A percentile compares a stretch with the other conserved stretches of the same genome.
Evolutionary conservation across 2,888 invertebrate species (phyloP).

Genomic region (Ganaspis brasiliensis): DNA sequence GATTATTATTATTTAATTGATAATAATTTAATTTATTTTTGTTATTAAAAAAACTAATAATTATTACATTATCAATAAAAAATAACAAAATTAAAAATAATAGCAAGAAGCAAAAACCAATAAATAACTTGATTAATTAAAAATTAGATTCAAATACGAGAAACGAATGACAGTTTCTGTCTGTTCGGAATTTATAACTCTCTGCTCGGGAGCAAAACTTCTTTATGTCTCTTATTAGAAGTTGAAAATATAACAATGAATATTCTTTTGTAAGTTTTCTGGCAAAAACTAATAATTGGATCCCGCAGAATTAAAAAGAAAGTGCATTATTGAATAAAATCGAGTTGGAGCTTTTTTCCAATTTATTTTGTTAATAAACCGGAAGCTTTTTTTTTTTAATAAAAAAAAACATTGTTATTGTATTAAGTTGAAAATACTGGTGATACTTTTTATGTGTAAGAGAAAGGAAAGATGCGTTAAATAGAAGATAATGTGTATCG

Average conservation of each 20-base stretch:
- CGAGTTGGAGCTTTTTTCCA: not conserved
- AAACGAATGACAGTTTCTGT: not conserved
- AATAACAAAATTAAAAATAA: too few relatives aligned
- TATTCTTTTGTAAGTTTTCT: not conserved
- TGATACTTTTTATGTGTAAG: not conserved
- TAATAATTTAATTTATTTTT: too few relatives aligned
- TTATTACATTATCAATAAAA: too few relatives aligned
- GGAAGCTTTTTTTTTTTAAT: not conserved
- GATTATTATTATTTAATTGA: too few relatives aligned
- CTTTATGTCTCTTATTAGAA: not conserved
- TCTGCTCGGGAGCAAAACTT: not conserved
- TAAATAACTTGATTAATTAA: too few relatives aligned
- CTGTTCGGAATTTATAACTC: conserved; percentile 16
- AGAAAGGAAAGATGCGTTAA: conserved; percentile 14
- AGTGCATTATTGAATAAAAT: not conserved
- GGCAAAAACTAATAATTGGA: not conserved
- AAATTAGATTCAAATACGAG: too few relatives aligned
- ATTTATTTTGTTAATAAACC: not conserved
- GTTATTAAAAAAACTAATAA: too few relatives aligned
- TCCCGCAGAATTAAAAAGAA: not conserved
- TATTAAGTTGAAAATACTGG: not conserved
- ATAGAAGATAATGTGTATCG: conserved; percentile 24
- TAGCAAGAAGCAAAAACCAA: too few relatives aligned
- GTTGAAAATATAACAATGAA: not conserved
- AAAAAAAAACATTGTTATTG: not conserved